These are phyloP conservation scores for Mus musculus DNA, from an alignment of 2,113 vertebrate species.

Conservation along the genomic window DNA sequence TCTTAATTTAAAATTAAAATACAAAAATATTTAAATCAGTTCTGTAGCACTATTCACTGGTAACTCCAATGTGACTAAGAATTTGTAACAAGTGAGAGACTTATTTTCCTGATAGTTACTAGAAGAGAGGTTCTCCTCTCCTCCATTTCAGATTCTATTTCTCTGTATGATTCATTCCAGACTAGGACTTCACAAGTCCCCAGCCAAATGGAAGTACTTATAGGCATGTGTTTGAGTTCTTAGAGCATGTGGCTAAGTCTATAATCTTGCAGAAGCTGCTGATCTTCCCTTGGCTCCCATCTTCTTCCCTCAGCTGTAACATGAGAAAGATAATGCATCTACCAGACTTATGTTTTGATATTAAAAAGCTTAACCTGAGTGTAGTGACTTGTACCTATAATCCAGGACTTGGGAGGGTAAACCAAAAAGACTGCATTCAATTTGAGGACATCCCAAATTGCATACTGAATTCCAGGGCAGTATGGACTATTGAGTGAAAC, in stretches of 20 bases:
- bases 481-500: background rate
- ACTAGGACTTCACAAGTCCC: background rate
- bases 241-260: background rate
- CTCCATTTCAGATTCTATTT: slow-evolving; percentile 22
- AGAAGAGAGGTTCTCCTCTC: background rate
- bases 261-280: background rate
- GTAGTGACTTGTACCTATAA: no score
- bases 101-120: background rate
- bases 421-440: background rate
- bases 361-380: background rate
- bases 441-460: background rate
- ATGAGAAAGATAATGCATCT: background rate
- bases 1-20: background rate
- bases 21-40: background rate
- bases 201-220: background rate
- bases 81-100: background rate
- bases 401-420: background rate
- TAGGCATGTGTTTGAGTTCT: background rate
- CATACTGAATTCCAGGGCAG: background rate
- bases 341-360: background rate
- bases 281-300: background rate
- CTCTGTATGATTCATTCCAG: background rate
- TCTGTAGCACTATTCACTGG: background rate
- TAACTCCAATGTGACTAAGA: background rate
- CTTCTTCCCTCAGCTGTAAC: background rate